Base-by-base conservation (phyloP, 2,113 vertebrate species). In the Todiramphus saurophagus region DNA sequence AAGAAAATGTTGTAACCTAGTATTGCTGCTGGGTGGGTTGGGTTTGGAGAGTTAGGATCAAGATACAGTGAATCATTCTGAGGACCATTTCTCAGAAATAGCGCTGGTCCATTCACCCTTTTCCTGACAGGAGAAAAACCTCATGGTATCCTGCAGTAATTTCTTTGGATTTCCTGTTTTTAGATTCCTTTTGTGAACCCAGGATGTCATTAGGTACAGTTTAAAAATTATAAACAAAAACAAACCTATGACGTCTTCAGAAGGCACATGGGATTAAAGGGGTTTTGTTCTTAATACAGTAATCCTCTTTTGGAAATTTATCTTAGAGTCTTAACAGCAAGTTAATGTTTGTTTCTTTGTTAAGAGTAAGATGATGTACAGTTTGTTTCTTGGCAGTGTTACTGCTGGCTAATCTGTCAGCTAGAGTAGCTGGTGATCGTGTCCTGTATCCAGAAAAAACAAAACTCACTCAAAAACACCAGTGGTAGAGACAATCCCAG, bases 161-260 rank as follows among this genome's bases (percentile, higher is more conserved):
- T 90, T 68, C 27, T 21, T 73, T 64, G 44, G 60, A 82, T 77
- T 92, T 96, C 80, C 50, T 93, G 59, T 91, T 85, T 95, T 68
- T 55, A 67, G 43, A 25, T 25, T 94, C 30, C n/a, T 46, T 86
- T 59, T 64, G 24, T 50, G 62, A 93, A 59, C 28, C 33, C 35
- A 44, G 21, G 24, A 50, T 80, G 39, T 59, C 60, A 64, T 80
- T 81, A 83, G 64, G 39, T 75, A 44, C 20, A 41, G 66, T 84
- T 94, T 41, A 67, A 81, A 93, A 91, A 88, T 66, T 56, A 58
- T 69, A 92, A 96, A 75, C 83, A 95, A 91, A 89, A 81, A 0
- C 64, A 83, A 90, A 84, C 14, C 10, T 33, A 2, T 86, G 82
- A 72, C 33, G 50, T 92, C 27, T 93, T 87, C 3, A 5, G 80